These are phyloP conservation scores for Elgonia sp. DNA, from an alignment of 2,888 invertebrate species.

Conservation along the genomic window DNA sequence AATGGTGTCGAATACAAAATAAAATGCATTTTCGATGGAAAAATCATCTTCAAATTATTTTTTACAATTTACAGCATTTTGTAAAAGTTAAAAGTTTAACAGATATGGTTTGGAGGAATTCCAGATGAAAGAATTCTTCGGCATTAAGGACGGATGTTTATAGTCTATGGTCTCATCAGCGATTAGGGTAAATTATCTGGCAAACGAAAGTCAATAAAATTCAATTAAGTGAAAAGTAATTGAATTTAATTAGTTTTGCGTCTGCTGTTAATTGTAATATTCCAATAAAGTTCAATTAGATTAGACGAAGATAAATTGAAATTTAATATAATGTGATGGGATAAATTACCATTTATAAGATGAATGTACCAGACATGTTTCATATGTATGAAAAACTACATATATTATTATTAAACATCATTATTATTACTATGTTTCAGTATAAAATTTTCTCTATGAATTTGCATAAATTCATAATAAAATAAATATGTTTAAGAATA, in stretches of 20 bases:
- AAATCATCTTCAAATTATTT: too few species aligned
- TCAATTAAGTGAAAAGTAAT: slow-evolving; percentile 57
- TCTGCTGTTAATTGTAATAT: slow-evolving; percentile 56
- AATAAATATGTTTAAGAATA: too few species aligned
- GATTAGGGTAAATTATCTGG: slow-evolving; percentile 12
- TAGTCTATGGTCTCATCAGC: background rate
- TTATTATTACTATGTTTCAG: too few species aligned
- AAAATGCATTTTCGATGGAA: too few species aligned
- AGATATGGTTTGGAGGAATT: too few species aligned
- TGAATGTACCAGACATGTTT: background rate
- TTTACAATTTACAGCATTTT: too few species aligned
- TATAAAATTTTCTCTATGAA: background rate
- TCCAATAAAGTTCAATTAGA: slow-evolving; percentile 49
- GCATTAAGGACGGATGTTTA: slow-evolving; percentile 1
- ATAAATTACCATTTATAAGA: background rate
- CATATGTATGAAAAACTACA: background rate
- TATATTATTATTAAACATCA: too few species aligned
- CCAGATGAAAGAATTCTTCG: background rate
- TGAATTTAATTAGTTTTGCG: slow-evolving; percentile 61
- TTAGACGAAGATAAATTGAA: slow-evolving; percentile 48
- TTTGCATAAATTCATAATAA: background rate
- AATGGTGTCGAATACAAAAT: too few species aligned
- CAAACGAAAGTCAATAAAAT: slow-evolving; percentile 54
- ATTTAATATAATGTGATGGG: slow-evolving; percentile 41
- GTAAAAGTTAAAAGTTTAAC: too few species aligned